These are phyloP conservation scores for Neoarius graeffei DNA, from an alignment of 2,113 vertebrate species.

Conservation along the genomic window DNA sequence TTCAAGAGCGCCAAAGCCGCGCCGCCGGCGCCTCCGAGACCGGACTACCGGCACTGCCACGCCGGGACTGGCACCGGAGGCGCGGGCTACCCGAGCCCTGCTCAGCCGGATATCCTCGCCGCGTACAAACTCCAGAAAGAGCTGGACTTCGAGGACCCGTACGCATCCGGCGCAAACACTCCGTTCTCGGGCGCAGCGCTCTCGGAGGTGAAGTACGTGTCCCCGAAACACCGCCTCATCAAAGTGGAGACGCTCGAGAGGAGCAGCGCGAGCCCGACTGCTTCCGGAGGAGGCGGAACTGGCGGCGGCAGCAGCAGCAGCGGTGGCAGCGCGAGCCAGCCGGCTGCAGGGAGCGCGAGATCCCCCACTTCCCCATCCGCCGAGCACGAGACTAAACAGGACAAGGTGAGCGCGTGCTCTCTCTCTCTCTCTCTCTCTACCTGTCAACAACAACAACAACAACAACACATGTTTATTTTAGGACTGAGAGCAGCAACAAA, in stretches of 20 bases:
- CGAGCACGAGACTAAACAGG: conserved; percentile 72
- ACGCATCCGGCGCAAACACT: conserved; percentile 76
- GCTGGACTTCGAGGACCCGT: conserved; percentile 94
- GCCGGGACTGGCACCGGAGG: conserved; percentile 64
- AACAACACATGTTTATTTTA: background rate
- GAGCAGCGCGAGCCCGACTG: conserved; percentile 70
- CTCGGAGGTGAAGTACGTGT: conserved; percentile 84
- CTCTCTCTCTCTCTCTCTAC: background rate
- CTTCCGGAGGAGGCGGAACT: conserved; percentile 27
- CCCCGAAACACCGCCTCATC: conserved; percentile 91
- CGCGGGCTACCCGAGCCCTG: conserved; percentile 73
- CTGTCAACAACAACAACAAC: no score
- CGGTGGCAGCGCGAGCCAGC: conserved; percentile 40
- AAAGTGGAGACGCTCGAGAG: conserved; percentile 86
- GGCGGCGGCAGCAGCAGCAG: conserved; percentile 21
- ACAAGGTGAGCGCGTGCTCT: conserved; percentile 73
- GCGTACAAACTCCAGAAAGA: conserved; percentile 92
- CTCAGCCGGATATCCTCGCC: conserved; percentile 89
- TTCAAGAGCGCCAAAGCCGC: conserved; percentile 87
- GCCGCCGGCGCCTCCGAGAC: conserved; percentile 87
- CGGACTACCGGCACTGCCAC: conserved; percentile 86
- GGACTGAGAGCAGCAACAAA: background rate
- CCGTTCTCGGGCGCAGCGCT: conserved; percentile 67
- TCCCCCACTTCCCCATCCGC: conserved; percentile 70
- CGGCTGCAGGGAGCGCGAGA: conserved; percentile 58